A percentile compares a stretch with the other conserved stretches of the same genome.
These are phyloP conservation scores for Thaumatotibia leucotreta DNA, from an alignment of 1,140 invertebrate genomes.

Conservation along the genomic window DNA sequence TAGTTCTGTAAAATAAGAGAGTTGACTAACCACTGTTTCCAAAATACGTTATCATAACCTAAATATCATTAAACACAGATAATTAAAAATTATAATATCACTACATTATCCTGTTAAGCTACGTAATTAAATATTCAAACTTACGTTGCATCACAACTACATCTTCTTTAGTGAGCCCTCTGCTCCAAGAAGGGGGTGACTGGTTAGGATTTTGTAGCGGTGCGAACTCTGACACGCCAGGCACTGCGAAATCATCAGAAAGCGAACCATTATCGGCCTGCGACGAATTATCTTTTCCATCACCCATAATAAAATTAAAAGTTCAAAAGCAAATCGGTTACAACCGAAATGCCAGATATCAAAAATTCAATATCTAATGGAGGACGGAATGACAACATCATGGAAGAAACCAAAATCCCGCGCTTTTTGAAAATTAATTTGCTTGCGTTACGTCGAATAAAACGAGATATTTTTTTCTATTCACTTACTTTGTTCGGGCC, in stretches of 20 bases:
- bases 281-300: conserved; percentile 40
- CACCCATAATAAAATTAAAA: conserved; percentile 56
- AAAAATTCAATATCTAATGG: conserved; percentile 34
- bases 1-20: conserved; percentile 81
- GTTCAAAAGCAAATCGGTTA: conserved; percentile 56
- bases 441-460: not conserved
- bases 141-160: conserved; percentile 85
- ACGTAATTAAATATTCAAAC: conserved; percentile 34
- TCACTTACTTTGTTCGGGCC: conserved; percentile 94
- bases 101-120: not conserved
- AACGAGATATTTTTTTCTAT: conserved; percentile 6
- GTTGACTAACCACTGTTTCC: not conserved
- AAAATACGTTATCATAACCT: not conserved
- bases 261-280: conserved; percentile 40
- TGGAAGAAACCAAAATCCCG: conserved; percentile 47
- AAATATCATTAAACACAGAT: not conserved
- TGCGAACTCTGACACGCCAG: conserved; percentile 85
- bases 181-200: conserved; percentile 77
- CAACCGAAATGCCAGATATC: conserved; percentile 50
- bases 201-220: conserved; percentile 69
- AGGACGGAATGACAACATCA: conserved; percentile 61
- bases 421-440: conserved; percentile 59
- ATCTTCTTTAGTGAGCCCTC: conserved; percentile 80
- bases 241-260: conserved; percentile 78
- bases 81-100: no score